phyloP scores from a whole-genome alignment of 2,888 invertebrate species.

The Ophonus ardosiacus region DNA sequence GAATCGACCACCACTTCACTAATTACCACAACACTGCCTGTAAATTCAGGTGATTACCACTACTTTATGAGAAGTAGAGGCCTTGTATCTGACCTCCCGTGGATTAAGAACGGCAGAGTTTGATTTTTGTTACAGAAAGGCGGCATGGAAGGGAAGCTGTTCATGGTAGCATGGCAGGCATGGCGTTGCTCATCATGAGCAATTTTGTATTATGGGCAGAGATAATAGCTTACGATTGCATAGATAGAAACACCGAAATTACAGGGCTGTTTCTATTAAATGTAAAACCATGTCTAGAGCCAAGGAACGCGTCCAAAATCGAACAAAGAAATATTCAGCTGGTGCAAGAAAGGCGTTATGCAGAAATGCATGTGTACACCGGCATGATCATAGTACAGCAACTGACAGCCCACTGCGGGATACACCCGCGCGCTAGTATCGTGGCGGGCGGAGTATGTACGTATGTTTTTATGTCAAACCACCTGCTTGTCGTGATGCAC shows the following conservation, averaged over 20 bases:
- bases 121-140: background rate
- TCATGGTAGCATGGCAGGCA: no score
- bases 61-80: no score
- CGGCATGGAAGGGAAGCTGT: no score
- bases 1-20: background rate
- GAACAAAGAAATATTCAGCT: background rate
- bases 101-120: background rate
- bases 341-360: slow-evolving; percentile 15
- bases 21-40: background rate
- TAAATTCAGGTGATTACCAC: background rate
- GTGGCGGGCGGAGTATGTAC: slow-evolving; percentile 23
- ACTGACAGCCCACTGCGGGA: slow-evolving; percentile 23
- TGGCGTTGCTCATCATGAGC: no score
- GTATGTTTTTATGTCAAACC: background rate
- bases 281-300: slow-evolving; percentile 23
- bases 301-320: background rate
- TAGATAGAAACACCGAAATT: slow-evolving; percentile 28
- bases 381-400: slow-evolving; percentile 43
- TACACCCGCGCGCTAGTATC: slow-evolving; percentile 41
- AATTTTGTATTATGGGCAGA: background rate
- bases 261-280: background rate
- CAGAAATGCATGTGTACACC: slow-evolving; percentile 34
- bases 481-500: slow-evolving; percentile 16
- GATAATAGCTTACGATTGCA: slow-evolving; percentile 17
- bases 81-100: no score